These are phyloP conservation scores for Xyliphius kryptos DNA, from an alignment of 2,113 vertebrate genomes.

Conservation along the genomic window DNA sequence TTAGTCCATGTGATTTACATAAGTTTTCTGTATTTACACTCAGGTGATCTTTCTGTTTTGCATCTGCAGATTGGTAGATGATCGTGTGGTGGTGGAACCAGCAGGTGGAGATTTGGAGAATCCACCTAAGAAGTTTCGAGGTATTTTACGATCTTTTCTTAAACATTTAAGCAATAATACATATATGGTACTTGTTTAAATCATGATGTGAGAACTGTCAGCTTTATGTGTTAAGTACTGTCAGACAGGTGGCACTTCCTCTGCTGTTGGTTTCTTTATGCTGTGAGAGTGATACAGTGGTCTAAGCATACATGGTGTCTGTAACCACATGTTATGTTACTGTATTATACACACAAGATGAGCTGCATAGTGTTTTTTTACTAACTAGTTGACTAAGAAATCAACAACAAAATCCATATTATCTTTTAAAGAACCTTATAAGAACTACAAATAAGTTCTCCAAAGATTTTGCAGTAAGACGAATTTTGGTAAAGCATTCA, in stretches of 20 bases:
- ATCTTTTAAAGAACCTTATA: no score
- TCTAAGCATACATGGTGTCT: slow-evolving; percentile 7
- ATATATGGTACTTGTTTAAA: no score
- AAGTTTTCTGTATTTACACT: background rate
- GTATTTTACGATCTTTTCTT: slow-evolving; percentile 50
- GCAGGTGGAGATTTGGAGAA: slow-evolving; percentile 86
- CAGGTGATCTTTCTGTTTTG: slow-evolving; percentile 23
- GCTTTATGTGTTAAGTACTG: background rate
- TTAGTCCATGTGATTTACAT: slow-evolving; percentile 8
- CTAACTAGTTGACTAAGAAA: background rate
- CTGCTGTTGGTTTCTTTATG: slow-evolving; percentile 2
- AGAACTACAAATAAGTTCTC: no score
- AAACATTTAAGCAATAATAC: background rate
- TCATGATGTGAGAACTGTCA: no score
- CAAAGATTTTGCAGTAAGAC: no score
- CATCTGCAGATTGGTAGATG: slow-evolving; percentile 81
- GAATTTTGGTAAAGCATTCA: no score
- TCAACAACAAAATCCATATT: no score
- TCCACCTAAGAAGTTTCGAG: slow-evolving; percentile 95
- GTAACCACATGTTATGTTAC: background rate
- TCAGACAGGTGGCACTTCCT: slow-evolving; percentile 14
- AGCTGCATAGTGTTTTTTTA: no score
- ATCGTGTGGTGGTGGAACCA: slow-evolving; percentile 92
- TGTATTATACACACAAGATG: background rate
- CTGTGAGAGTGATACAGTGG: slow-evolving; percentile 3